phyloP scores from a whole-genome alignment of 2,888 invertebrate species.

The Dugesia japonica region DNA sequence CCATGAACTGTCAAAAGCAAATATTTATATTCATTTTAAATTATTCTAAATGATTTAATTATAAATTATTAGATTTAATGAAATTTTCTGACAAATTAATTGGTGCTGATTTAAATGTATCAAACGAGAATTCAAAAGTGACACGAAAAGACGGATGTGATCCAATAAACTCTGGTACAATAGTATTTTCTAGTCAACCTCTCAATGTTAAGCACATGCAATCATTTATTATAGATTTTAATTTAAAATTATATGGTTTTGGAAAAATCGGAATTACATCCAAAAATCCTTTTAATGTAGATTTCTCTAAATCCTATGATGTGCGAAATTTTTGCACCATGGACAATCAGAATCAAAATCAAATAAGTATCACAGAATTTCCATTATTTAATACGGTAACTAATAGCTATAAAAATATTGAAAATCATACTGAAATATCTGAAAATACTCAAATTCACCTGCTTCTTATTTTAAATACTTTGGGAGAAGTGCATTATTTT shows the following conservation, averaged over 20 bases:
- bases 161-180: not conserved
- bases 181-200: not conserved
- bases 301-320: not conserved
- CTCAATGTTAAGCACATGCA: not conserved
- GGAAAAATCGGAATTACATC: conserved; percentile 1
- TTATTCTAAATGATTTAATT: not conserved
- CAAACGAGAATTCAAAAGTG: not conserved
- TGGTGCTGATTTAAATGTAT: not conserved
- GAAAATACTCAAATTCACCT: not conserved
- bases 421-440: not conserved
- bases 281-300: not conserved
- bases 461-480: not conserved
- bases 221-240: not conserved
- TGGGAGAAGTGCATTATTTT: conserved; percentile 13
- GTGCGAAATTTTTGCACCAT: not conserved
- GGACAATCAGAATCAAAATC: not conserved
- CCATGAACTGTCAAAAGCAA: conserved; percentile 20
- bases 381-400: not conserved
- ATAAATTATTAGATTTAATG: not conserved
- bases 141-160: not conserved
- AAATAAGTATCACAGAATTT: not conserved
- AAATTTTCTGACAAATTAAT: not conserved
- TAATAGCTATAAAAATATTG: not conserved
- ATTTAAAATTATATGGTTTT: not conserved
- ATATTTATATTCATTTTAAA: conserved; percentile 11